Conservation (phyloP, 2,888 invertebrate genomes). For the Drepana falcataria region DNA sequence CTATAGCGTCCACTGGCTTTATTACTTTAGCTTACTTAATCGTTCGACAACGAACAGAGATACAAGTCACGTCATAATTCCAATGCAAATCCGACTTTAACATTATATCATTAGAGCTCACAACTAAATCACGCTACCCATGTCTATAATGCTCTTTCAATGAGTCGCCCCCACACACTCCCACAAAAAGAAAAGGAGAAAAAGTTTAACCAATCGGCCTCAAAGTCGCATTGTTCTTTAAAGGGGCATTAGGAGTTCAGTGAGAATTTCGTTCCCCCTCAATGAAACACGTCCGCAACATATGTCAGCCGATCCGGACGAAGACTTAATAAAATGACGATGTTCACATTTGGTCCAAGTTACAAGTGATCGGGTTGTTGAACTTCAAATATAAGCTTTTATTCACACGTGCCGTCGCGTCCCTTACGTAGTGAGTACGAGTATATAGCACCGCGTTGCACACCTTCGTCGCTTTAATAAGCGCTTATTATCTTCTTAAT, state of each 20-base stretch:
- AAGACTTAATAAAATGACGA: constrained; percentile 69
- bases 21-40: too few species aligned
- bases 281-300: constrained; percentile 51
- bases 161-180: not conserved
- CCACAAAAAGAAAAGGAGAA: not conserved
- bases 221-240: constrained; percentile 29
- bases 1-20: too few species aligned
- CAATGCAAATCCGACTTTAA: not conserved
- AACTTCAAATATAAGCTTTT: too few species aligned
- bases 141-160: not conserved
- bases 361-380: constrained; percentile 12
- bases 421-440: too few species aligned
- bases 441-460: too few species aligned
- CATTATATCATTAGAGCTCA: not conserved
- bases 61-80: too few species aligned
- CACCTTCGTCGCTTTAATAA: too few species aligned
- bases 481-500: too few species aligned
- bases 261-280: constrained; percentile 20
- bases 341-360: constrained; percentile 26
- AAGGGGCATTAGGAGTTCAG: constrained; percentile 29
- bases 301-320: constrained; percentile 58
- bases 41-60: too few species aligned
- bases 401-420: too few species aligned
- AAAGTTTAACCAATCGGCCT: constrained; percentile 16
- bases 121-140: not conserved